Conservation (phyloP, 2,113 vertebrate genomes). For the Acanthisitta chloris region DNA sequence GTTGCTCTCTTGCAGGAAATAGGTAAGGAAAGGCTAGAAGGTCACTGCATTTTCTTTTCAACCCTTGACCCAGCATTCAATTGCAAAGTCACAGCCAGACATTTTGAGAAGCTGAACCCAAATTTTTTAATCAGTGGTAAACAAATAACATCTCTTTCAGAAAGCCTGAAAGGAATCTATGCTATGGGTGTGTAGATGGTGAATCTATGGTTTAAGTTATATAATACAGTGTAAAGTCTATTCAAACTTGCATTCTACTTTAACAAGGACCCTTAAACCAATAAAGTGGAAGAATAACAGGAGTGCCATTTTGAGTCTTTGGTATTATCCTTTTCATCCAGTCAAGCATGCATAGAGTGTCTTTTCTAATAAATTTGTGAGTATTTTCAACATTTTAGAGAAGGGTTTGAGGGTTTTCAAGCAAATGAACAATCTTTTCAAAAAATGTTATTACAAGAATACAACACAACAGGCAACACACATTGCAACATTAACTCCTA, state of each 20-base stretch:
- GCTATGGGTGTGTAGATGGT: neutral
- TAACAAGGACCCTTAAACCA: neutral
- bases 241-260: neutral
- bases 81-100: neutral
- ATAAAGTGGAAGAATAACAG: neutral
- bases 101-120: neutral
- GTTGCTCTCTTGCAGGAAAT: neutral
- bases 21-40: neutral
- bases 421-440: neutral
- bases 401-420: neutral
- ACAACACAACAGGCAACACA: neutral
- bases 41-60: constrained; percentile 6
- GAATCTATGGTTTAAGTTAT: neutral
- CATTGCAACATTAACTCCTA: constrained; percentile 40
- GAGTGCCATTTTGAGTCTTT: neutral
- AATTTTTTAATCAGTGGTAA: neutral
- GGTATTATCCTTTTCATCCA: neutral
- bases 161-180: neutral
- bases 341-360: rapidly evolving
- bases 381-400: neutral
- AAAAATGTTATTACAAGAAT: neutral
- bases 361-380: neutral
- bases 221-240: neutral
- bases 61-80: constrained; percentile 24
- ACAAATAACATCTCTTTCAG: neutral